Conservation (phyloP, 2,888 invertebrate genomes). For the Antheraea assamensis region DNA sequence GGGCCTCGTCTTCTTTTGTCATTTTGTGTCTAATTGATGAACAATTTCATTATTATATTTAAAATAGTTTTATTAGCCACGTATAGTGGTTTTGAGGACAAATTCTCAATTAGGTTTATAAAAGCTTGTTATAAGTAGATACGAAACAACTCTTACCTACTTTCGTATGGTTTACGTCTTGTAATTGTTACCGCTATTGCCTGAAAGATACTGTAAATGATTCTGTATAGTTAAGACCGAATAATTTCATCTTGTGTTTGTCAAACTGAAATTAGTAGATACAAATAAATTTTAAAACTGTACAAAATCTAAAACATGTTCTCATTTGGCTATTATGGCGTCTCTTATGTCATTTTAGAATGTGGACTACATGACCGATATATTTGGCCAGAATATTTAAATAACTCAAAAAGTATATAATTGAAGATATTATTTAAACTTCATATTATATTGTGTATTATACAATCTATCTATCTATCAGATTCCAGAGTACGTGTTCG, state of each 20-base stretch:
- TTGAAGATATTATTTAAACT: neutral
- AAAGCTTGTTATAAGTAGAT: neutral
- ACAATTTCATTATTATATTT: neutral
- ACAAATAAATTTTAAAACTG: constrained; percentile 13
- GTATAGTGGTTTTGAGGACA: neutral
- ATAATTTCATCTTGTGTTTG: constrained; percentile 47
- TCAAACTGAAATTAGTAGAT: constrained; percentile 24
- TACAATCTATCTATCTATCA: no score
- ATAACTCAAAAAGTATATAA: neutral
- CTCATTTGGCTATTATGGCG: neutral
- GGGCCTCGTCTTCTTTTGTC: constrained; percentile 36
- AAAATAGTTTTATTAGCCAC: neutral
- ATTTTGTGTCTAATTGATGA: constrained; percentile 34
- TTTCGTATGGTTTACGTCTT: neutral
- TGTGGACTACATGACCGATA: neutral
- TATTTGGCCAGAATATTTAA: neutral
- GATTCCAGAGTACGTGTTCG: no score
- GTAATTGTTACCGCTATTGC: neutral
- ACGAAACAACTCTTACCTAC: neutral
- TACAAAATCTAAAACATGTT: constrained; percentile 7
- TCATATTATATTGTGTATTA: no score
- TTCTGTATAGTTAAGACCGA: constrained; percentile 27
- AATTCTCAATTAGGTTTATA: neutral
- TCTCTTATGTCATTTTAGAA: neutral
- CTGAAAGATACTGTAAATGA: neutral